Evolutionary conservation across 2,113 vertebrate species (phyloP), one percentile per base, ranked within the genome.

Genomic region (Hystrix brachyura): DNA sequence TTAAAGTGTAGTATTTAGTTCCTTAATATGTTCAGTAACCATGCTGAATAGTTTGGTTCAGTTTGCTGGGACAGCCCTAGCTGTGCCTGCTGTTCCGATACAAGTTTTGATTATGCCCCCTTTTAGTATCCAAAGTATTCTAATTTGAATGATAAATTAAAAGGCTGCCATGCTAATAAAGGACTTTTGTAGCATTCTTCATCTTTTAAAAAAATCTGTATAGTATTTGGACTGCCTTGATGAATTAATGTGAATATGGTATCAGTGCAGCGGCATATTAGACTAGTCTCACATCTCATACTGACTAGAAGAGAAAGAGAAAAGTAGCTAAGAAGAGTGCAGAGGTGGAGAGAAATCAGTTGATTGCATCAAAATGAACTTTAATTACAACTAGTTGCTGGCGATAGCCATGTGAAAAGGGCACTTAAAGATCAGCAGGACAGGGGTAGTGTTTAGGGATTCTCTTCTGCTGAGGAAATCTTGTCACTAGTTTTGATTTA

Each of bases 361-460:
- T 78, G 72, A 60, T 92, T 95, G 96, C 64, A 83, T 80, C 71
- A 67, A 91, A 96, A 81, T 57, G 48, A 90, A 79, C 85, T 94
- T 88, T 71, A 94, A 76, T 96, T 87, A 79, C 87, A 67, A 4
- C 12, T 57, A 83, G 67, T 62, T 51, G 55, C 51, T 64, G 60
- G 51, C 19, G 38, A 13, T 23, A 83, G 51, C 67, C 48, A 8
- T 46, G 48, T 69, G 79, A 78, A 74, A 94, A 90, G 95, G 87
- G 62, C 57, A 84, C 55, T 82, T 62, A 74, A 82, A 96, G 87
- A 57, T 96, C 91, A 88, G 80, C 27, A 2, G n/a, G 43, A 48
- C 64, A 83, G 21, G 57, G 25, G 29, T 46, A 18, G 25, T 19
- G 3, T 81, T 62, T 55, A 46, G 79, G 60, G 86, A 92, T 55